phyloP scores from a whole-genome alignment of 2,113 vertebrate genomes.

The Apodemus speciosus region DNA sequence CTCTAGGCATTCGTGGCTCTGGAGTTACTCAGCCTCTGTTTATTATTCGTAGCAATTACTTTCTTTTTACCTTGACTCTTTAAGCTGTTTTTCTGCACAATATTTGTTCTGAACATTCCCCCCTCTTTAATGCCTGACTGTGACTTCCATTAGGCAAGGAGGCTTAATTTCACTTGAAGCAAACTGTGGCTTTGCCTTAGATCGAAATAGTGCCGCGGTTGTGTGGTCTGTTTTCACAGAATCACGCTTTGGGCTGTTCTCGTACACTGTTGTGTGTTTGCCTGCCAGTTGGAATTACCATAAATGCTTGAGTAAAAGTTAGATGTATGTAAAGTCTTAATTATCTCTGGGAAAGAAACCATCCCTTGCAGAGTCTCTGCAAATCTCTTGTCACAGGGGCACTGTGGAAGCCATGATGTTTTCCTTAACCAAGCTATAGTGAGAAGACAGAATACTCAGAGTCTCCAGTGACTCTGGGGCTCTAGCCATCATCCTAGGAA shows the following conservation, averaged over 20 bases:
- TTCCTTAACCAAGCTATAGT: neutral
- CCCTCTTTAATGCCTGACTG: neutral
- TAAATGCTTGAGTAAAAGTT: neutral
- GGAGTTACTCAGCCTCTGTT: neutral
- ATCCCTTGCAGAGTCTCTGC: neutral
- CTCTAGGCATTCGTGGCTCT: neutral
- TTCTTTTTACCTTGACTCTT: neutral
- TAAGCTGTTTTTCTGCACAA: neutral
- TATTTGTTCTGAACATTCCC: constrained; percentile 37
- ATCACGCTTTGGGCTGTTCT: neutral
- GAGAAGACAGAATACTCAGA: neutral
- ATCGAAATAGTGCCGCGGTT: neutral
- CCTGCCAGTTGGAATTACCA: neutral
- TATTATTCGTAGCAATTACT: neutral
- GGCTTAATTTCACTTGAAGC: neutral
- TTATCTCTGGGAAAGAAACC: neutral
- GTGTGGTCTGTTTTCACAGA: neutral
- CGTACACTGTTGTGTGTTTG: neutral
- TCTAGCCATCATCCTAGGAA: neutral
- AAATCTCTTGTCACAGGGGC: neutral
- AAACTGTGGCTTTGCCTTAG: constrained; percentile 30
- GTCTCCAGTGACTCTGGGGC: neutral
- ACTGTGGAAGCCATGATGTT: neutral
- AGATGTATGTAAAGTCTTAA: neutral
- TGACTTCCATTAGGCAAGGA: neutral